A percentile compares a stretch with the other conserved stretches of the same genome.
Evolutionary conservation across 2,888 invertebrate species (phyloP).

Genomic region (Ditylenchus weischeri): DNA sequence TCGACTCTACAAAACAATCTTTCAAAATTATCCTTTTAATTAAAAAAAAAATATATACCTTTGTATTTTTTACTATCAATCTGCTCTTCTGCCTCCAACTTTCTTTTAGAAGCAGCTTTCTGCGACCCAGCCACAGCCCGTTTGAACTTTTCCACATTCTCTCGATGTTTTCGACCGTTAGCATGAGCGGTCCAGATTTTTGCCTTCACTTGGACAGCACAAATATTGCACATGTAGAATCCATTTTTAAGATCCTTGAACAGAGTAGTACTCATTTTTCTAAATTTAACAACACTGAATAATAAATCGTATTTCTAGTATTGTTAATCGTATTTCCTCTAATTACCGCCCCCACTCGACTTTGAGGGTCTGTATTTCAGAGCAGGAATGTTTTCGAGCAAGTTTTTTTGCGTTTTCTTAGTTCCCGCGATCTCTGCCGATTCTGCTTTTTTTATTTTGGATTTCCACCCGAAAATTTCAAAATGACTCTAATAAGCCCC

Average conservation of each 20-base stretch:
- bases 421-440: too few species aligned
- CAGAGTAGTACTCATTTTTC: neutral
- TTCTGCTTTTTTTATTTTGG: too few species aligned
- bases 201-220: slow-evolving; percentile 22
- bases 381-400: too few species aligned
- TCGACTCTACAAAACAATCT: neutral
- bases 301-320: too few species aligned
- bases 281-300: too few species aligned
- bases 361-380: too few species aligned
- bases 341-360: too few species aligned
- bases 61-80: slow-evolving; percentile 3
- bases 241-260: slow-evolving; percentile 29
- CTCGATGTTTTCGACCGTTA: slow-evolving; percentile 28
- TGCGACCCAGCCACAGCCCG: neutral
- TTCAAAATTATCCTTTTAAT: neutral
- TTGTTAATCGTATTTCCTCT: too few species aligned
- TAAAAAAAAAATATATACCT: neutral
- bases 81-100: slow-evolving; percentile 3
- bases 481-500: too few species aligned
- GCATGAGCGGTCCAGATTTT: slow-evolving; percentile 24
- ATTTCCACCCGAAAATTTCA: too few species aligned
- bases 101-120: neutral
- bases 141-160: slow-evolving; percentile 15
- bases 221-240: slow-evolving; percentile 24
- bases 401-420: too few species aligned